Conservation (phyloP, 2,113 vertebrate species). For the Tetrax tetrax region DNA sequence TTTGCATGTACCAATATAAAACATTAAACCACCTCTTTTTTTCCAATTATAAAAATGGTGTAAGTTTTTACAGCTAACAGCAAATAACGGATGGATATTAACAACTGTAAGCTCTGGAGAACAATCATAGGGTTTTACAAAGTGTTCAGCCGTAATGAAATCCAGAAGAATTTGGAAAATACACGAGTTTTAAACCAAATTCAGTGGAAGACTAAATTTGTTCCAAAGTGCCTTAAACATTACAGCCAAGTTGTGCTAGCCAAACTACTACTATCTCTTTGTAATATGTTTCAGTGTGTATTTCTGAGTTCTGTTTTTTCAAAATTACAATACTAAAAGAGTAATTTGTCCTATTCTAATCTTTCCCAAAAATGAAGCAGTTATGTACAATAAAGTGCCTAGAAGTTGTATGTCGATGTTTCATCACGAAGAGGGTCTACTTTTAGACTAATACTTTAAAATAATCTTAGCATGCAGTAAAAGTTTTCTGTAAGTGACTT, state of each 20-base stretch:
- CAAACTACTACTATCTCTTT: neutral
- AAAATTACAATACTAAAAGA: neutral
- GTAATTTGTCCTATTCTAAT: neutral
- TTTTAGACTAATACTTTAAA: neutral
- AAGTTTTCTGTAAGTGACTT: neutral
- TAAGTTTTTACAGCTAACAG: conserved; percentile 16
- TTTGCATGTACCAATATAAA: neutral
- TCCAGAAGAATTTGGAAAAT: neutral
- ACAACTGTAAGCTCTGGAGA: conserved; percentile 26
- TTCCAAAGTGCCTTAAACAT: neutral
- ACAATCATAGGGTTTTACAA: neutral
- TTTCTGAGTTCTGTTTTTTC: neutral
- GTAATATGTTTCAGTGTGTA: neutral
- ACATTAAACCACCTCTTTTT: neutral
- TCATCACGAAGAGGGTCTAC: neutral
- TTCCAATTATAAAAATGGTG: neutral
- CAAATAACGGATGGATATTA: conserved; percentile 14
- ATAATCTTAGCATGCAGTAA: neutral
- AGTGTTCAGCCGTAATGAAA: conserved; percentile 24
- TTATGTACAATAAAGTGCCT: neutral
- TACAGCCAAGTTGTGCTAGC: neutral
- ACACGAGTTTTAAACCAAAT: conserved; percentile 37
- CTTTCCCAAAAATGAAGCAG: neutral
- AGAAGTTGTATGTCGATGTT: neutral
- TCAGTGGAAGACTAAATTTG: neutral